These are phyloP conservation scores for Dryomyza anilis DNA, from an alignment of 2,888 invertebrate species.

Conservation along the genomic window DNA sequence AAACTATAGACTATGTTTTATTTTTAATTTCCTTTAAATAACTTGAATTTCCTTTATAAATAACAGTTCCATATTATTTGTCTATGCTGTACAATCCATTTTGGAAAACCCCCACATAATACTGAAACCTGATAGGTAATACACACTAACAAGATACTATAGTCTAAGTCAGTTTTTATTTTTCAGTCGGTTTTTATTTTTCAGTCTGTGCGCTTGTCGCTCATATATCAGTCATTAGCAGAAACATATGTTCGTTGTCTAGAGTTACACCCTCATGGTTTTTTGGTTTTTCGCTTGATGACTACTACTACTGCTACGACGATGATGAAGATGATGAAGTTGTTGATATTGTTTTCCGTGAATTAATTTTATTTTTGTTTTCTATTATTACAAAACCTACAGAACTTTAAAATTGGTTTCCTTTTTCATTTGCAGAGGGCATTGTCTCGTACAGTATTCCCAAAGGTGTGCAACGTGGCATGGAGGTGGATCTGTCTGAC, in stretches of 20 bases:
- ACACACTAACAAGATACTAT: not conserved
- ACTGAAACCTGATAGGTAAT: not conserved
- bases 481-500: slow-evolving; percentile 79
- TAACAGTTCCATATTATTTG: too few relatives aligned
- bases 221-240: slow-evolving; percentile 35
- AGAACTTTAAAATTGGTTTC: slow-evolving; percentile 9
- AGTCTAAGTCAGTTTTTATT: too few relatives aligned
- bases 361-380: slow-evolving; percentile 21
- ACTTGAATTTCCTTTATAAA: too few relatives aligned
- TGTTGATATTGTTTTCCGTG: not conserved
- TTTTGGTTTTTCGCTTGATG: not conserved
- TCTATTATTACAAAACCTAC: slow-evolving; percentile 7
- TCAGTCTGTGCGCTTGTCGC: slow-evolving; percentile 1
- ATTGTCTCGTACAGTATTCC: slow-evolving; percentile 80
- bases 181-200: not conserved
- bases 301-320: too few relatives aligned
- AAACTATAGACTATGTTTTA: too few relatives aligned
- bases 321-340: too few relatives aligned
- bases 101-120: not conserved
- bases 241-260: slow-evolving; percentile 35
- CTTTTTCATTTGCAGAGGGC: slow-evolving; percentile 67
- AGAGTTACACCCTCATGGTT: slow-evolving; percentile 39
- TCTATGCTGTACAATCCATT: not conserved
- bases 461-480: slow-evolving; percentile 72
- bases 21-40: too few relatives aligned